Evolutionary conservation across 2,113 vertebrate genomes (phyloP).

Genomic region (Rhinogobius similis): DNA sequence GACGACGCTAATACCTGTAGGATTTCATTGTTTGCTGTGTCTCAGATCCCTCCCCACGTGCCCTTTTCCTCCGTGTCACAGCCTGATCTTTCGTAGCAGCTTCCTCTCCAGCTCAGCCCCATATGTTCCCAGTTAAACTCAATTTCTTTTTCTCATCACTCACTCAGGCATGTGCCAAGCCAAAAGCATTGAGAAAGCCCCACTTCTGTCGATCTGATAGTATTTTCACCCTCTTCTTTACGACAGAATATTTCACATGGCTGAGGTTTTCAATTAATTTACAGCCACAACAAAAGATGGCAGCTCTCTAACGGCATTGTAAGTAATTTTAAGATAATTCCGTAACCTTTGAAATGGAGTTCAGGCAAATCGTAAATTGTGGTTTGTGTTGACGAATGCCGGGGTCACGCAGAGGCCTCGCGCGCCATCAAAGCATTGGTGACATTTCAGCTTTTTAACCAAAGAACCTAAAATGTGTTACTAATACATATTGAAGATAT

Average conservation of each 20-base stretch:
- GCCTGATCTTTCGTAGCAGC: conserved; percentile 73
- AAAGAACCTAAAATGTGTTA: conserved; percentile 50
- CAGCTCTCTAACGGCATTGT: conserved; percentile 91
- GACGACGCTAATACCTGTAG: too few species aligned
- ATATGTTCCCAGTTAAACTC: conserved; percentile 98
- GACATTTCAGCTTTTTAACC: conserved; percentile 51
- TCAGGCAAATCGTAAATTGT: conserved; percentile 88
- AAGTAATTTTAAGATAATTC: conserved; percentile 97
- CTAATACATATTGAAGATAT: conserved; percentile 31
- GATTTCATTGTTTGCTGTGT: background rate
- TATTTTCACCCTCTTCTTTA: conserved; percentile 53
- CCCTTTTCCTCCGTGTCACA: conserved; percentile 76
- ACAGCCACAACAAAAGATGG: conserved; percentile 91
- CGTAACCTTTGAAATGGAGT: conserved; percentile 92
- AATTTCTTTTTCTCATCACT: conserved; percentile 96
- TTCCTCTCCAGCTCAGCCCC: conserved; percentile 87
- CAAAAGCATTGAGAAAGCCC: conserved; percentile 92
- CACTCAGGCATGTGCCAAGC: conserved; percentile 86
- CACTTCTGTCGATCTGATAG: conserved; percentile 63
- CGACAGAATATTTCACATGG: conserved; percentile 87
- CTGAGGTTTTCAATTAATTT: conserved; percentile 97
- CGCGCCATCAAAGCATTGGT: conserved; percentile 64
- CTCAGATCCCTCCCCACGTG: conserved; percentile 75
- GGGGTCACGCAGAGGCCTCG: conserved; percentile 66
- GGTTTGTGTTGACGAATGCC: conserved; percentile 71